Base-by-base conservation (phyloP, 2,797 vertebrate species). In the Hydrocynus forskahlii region DNA sequence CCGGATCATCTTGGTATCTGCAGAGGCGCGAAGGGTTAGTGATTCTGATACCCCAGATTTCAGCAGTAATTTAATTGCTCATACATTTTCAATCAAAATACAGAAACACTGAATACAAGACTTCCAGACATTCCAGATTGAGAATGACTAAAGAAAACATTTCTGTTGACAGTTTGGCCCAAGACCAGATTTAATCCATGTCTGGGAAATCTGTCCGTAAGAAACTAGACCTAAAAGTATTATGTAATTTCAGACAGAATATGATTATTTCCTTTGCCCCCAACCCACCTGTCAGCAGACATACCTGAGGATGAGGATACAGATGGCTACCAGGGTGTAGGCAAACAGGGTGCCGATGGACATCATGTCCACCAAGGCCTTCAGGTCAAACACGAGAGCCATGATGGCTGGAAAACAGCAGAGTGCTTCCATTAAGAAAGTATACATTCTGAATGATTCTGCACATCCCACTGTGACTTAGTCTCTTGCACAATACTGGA, bases 321-420 rank as follows among this genome's bases (percentile, higher is more conserved):
- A 97, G 83, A 92, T 85, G 67, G 95, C 95, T 80, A 97, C 96
- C 78, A 97, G 91, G 0, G 94, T 96, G 91, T 96, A 97, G 75
- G 95, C 95, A 87, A 97, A 94, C 21, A 97, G 91, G 0, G 95
- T 97, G 75, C 95, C 93, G 1, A 96, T 94, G 9, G 96, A 97
- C 95, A 97, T 96, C 90, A 94, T 94, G 76, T 97, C 94, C 52
- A 97, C 94, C 85, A 97, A 84, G 1, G 93, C 92, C 85, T 95
- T 97, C 88, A 97, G 89, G 86, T 97, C 92, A 10, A 97, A 96
- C 81, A 97, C 82, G 17, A 96, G 88, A 0, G 95, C 94, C 95
- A 97, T 94, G 59, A 96, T 71, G 71, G 95, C 94, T 94, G 88
- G 70, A 89, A 87, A 85, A 70, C 14, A 90, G 2, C 50, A 78